These are phyloP conservation scores for Physeter macrocephalus DNA, from an alignment of 2,113 vertebrate genomes.

Conservation along the genomic window DNA sequence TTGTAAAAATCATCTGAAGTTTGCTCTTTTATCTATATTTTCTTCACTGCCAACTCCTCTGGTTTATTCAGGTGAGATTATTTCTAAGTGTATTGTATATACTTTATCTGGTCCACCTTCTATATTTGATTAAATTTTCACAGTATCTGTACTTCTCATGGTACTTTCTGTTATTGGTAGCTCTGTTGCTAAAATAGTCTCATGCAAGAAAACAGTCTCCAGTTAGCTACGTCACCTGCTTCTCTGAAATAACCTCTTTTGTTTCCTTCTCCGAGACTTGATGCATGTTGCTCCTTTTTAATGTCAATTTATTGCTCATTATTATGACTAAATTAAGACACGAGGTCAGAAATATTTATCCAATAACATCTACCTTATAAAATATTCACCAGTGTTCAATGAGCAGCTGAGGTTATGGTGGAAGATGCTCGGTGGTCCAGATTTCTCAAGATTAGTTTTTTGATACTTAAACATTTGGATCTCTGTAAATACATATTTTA, in stretches of 20 bases:
- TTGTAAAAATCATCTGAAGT: not conserved
- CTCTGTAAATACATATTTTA: not conserved
- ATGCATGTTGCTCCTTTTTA: not conserved
- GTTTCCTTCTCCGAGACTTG: not conserved
- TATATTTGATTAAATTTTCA: not conserved
- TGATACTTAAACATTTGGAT: not conserved
- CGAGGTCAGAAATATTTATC: not conserved
- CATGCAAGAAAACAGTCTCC: not conserved
- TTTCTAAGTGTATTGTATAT: not conserved
- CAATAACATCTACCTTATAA: not conserved
- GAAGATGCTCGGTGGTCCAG: not conserved
- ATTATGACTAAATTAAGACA: not conserved
- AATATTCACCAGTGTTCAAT: not conserved
- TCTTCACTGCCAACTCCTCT: not conserved
- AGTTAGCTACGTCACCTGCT: not conserved
- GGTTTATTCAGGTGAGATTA: not conserved
- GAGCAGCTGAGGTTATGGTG: not conserved
- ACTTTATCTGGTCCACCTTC: not conserved
- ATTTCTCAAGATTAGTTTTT: not conserved
- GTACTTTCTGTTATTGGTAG: not conserved
- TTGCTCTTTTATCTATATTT: not conserved
- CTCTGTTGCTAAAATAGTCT: not conserved
- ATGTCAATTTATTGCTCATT: not conserved
- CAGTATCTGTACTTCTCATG: not conserved
- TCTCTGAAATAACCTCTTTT: not conserved